Base-by-base conservation (phyloP, 2,113 vertebrate genomes). In the Pygathrix nemaeus region DNA sequence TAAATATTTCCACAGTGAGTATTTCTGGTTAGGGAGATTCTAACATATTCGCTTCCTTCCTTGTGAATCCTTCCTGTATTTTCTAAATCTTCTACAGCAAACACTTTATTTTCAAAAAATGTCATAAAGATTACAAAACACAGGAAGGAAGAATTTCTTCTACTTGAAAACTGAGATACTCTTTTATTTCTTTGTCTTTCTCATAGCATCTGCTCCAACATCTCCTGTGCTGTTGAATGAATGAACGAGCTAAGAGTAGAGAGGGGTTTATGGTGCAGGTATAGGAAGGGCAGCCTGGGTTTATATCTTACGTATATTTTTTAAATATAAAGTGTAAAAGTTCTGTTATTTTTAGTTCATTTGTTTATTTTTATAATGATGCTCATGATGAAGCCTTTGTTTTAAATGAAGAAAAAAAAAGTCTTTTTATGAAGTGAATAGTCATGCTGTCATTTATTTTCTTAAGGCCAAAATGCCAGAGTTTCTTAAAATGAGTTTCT, bases 401-500 rank as follows among this genome's bases (percentile, higher is more conserved):
- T 50, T 81, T 23, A 23, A n/a, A 93, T 40, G 8, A 91, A 88
- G 64, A 40, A 86, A 91, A 91, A 91, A 40, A 92, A 90, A 82
- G n/a, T 18, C 52, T 35, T 97, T 94, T 85, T 32, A 16, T 45
- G 9, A 80, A 70, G 13, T 25, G 86, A 92, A 57, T 75, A 61
- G 80, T 88, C 80, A 50, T 61, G 79, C 38, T 80, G 81, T 76
- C 17, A 84, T 80, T 96, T 88, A 48, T 88, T 50, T 90, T 82
- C 89, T 81, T 94, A 92, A 84, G 38, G 35, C 64, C 80, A 55
- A 75, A 96, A 96, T 50, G 20, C 92, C 72, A 45, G 43, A 8
- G 0, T 68, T 95, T 93, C 66, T 88, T 61, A 84, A 96, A 96
- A 90, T 38, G 57, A 93, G 84, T 81, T 78, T 96, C 59, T 88